phyloP scores from a whole-genome alignment of 1,140 invertebrate species.

The Eumaeus atala region DNA sequence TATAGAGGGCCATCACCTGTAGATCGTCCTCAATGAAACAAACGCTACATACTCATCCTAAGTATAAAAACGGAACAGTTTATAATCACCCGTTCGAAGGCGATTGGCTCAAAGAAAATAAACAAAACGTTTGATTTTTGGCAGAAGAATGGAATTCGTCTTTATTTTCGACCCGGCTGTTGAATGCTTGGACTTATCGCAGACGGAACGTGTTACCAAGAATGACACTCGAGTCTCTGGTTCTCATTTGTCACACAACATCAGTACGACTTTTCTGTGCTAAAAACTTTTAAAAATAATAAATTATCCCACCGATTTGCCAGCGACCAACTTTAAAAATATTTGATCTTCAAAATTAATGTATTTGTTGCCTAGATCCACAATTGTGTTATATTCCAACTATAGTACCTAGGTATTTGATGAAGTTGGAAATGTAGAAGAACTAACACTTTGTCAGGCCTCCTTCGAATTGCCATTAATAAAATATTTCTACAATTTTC shows the following conservation, averaged over 20 bases:
- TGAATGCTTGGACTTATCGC: constrained; percentile 26
- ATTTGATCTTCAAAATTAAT: too few relatives aligned
- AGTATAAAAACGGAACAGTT: constrained; percentile 16
- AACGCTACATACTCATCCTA: constrained; percentile 3
- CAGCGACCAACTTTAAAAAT: too few relatives aligned
- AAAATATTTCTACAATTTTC: too few relatives aligned
- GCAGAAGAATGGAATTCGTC: constrained; percentile 50
- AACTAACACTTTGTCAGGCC: too few relatives aligned
- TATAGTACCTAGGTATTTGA: too few relatives aligned
- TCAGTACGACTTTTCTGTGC: neutral
- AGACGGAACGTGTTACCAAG: constrained; percentile 19
- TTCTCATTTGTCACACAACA: constrained; percentile 28
- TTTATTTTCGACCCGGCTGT: constrained; percentile 50
- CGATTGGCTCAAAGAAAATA: constrained; percentile 38
- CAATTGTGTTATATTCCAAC: too few relatives aligned
- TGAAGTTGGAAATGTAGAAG: too few relatives aligned
- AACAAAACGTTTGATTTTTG: constrained; percentile 54
- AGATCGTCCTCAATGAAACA: neutral
- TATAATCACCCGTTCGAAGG: constrained; percentile 20
- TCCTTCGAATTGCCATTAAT: too few relatives aligned
- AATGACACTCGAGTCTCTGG: constrained; percentile 29
- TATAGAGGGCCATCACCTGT: too few relatives aligned
- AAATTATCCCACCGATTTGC: too few relatives aligned
- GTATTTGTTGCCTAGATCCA: too few relatives aligned
- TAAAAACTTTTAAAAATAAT: too few relatives aligned